phyloP scores from a whole-genome alignment of 2,797 vertebrate genomes.

The Poeciliopsis infans region DNA sequence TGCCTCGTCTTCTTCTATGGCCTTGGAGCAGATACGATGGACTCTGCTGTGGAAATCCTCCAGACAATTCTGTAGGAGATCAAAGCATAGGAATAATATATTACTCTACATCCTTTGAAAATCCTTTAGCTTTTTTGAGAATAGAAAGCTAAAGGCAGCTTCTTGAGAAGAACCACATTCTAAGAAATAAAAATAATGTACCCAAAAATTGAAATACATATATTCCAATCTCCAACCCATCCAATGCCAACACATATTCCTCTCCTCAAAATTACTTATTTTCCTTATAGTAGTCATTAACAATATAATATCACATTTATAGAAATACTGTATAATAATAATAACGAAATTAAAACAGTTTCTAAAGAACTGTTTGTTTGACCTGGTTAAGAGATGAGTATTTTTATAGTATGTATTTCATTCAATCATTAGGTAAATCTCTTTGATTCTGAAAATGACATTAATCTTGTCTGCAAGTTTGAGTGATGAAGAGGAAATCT shows the following conservation, averaged over 20 bases:
- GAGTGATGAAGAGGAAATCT: background rate
- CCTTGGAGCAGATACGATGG: conserved; percentile 54
- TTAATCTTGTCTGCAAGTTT: background rate
- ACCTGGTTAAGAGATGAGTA: background rate
- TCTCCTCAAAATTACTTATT: background rate
- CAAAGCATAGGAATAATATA: conserved; percentile 5
- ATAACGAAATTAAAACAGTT: background rate
- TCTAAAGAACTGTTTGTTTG: background rate
- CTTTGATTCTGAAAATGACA: background rate
- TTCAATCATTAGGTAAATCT: background rate
- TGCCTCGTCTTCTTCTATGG: conserved; percentile 60
- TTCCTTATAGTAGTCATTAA: background rate
- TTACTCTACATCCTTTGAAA: too few relatives aligned
- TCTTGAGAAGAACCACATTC: background rate
- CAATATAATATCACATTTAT: background rate
- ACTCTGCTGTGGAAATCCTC: conserved; percentile 66
- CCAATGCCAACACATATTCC: background rate
- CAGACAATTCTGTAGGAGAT: conserved; percentile 44
- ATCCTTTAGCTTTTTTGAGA: background rate
- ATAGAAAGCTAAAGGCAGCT: background rate
- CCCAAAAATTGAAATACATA: background rate
- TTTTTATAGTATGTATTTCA: background rate
- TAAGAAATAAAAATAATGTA: background rate
- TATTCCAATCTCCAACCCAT: background rate
- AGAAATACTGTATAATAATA: background rate